Evolutionary conservation across 2,113 vertebrate species (phyloP).

Genomic region (Todiramphus chloris): DNA sequence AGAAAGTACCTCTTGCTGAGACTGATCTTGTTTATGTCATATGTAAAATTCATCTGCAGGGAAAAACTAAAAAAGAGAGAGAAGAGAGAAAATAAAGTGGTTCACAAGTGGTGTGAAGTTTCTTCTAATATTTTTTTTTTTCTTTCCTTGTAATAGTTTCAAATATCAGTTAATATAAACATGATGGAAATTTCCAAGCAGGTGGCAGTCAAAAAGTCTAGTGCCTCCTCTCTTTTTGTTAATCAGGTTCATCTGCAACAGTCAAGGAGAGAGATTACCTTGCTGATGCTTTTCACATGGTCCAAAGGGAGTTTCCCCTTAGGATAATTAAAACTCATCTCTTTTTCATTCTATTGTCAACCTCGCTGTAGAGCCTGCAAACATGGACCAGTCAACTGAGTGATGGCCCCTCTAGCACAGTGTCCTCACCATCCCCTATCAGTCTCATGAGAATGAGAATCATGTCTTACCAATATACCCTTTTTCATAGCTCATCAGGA

Average conservation of each 20-base stretch:
- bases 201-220: background rate
- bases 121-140: background rate
- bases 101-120: background rate
- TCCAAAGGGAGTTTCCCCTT: background rate
- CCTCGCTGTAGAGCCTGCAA: background rate
- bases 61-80: background rate
- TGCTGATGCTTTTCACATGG: background rate
- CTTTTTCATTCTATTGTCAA: background rate
- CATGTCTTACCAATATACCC: background rate
- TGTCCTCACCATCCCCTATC: background rate
- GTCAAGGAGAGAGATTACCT: background rate
- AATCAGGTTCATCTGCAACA: background rate
- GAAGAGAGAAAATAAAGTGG: background rate
- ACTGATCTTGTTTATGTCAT: background rate
- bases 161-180: background rate
- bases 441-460: background rate
- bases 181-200: background rate
- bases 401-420: rapidly evolving
- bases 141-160: background rate
- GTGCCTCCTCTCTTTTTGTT: background rate
- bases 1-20: background rate
- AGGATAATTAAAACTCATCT: background rate
- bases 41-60: background rate
- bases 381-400: background rate
- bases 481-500: background rate